Evolutionary conservation across 2,113 vertebrate genomes (phyloP), one percentile per base, ranked within the genome.

Genomic region (Atlantisia rogersi): DNA sequence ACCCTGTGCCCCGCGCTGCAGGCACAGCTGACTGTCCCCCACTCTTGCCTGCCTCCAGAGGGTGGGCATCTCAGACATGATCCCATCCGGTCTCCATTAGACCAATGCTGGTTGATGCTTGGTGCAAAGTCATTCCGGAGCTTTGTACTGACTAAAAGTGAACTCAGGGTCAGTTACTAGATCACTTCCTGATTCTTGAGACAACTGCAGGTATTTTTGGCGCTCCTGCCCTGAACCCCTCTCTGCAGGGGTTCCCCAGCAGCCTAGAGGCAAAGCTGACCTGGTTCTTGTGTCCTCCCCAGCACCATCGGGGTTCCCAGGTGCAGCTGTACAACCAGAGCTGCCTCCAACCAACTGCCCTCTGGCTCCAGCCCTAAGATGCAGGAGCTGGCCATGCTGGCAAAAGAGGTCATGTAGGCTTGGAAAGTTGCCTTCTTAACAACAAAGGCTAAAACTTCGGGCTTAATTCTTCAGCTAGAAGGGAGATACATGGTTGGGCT

Each of bases 291-390:
- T 6, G 76, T 73, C 87, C 16, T 46, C 92, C 26, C 28, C 60
- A 79, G 48, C 1, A 0, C 85, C 64, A 46, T 19, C 50, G 17
- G 75, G 63, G 55, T 31, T 76, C 5, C 5, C 32, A 25, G 59
- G 40, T 0, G 2, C 77, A 60, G 65, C n/a, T 35, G n/a, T 9
- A 53, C 42, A 29, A n/a, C 40, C 75, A 15, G 28, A 77, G n/a
- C 55, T 1, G 3, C 55, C 63, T 39, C 44, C 42, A 39, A 22
- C 0, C 0, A 65, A 46, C 0, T 44, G 42, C 35, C 56, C 79
- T 81, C 83, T 21, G 64, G 55, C 82, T 70, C 40, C 79, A 13
- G 31, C 39, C 68, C 75, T 4, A 5, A 44, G 39, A 56, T 0
- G 2, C 64, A 21, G 15, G 59, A 86, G 40, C 40, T 15, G 56